Percentiles rank a stretch among this genome's conserved stretches.
These are phyloP conservation scores for Platycheirus albimanus DNA, from an alignment of 2,888 invertebrate genomes.

Conservation along the genomic window DNA sequence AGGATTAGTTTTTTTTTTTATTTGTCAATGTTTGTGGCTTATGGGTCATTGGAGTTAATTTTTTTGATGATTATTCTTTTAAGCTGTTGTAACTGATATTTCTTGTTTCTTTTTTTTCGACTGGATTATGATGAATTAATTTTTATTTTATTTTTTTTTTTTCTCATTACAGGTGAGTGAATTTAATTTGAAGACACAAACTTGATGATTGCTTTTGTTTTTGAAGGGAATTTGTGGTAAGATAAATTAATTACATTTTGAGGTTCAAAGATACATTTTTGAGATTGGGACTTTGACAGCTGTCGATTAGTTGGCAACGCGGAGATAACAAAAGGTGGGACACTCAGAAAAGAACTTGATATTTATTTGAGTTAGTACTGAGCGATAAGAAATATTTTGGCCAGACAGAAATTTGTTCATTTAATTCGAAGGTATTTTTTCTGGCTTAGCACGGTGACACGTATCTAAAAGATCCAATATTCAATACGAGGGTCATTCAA, in stretches of 20 bases:
- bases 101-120: conserved; percentile 1
- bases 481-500: too few species aligned
- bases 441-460: too few species aligned
- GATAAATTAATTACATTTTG: conserved; percentile 32
- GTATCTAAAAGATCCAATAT: too few species aligned
- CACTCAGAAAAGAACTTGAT: too few species aligned
- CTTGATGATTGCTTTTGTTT: conserved; percentile 26
- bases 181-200: conserved; percentile 35
- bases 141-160: conserved; percentile 29
- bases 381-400: too few species aligned
- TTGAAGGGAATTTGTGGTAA: conserved; percentile 41
- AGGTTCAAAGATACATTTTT: too few species aligned
- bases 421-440: too few species aligned
- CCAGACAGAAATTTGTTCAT: too few species aligned
- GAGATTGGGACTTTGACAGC: too few species aligned
- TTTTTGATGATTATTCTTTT: conserved; percentile 41
- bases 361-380: too few species aligned
- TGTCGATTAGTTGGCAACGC: too few species aligned
- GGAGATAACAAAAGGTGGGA: too few species aligned
- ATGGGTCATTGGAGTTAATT: conserved; percentile 64
- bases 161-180: conserved; percentile 71
- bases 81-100: conserved; percentile 12
- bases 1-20: conserved; percentile 36
- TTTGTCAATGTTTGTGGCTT: conserved; percentile 12
- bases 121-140: conserved; percentile 62